A percentile compares a stretch with the other conserved stretches of the same genome.
These are phyloP conservation scores for Nautilus pompilius DNA, from an alignment of 1,140 invertebrate species.

Conservation along the genomic window DNA sequence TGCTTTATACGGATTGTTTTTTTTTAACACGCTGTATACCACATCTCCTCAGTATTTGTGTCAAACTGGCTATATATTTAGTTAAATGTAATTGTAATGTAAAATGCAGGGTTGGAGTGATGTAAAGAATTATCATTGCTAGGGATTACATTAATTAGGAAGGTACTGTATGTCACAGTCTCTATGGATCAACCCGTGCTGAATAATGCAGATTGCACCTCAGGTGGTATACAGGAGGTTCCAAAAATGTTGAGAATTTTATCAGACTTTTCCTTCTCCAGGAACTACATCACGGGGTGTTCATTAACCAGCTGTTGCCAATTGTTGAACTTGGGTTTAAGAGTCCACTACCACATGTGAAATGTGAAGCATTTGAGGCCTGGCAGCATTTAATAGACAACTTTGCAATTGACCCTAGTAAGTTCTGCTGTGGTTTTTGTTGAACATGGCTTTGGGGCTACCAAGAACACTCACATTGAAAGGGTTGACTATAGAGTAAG, in stretches of 20 bases:
- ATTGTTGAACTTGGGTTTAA: conserved; percentile 42
- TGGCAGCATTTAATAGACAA: conserved; percentile 43
- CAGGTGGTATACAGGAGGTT: no score
- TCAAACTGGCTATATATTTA: background rate
- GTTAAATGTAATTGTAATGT: background rate
- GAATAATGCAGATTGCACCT: no score
- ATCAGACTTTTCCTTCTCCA: conserved; percentile 14
- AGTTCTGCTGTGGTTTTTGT: conserved; percentile 6
- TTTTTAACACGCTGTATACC: background rate
- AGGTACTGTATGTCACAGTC: background rate
- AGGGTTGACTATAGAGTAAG: no score
- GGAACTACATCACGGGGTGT: conserved; percentile 35
- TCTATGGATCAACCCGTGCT: no score
- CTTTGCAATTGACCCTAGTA: conserved; percentile 36
- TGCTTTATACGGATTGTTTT: background rate
- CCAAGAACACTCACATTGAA: no score
- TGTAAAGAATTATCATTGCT: background rate
- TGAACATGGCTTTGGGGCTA: no score
- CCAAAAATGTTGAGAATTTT: background rate
- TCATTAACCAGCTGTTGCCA: conserved; percentile 36
- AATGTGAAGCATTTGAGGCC: conserved; percentile 27
- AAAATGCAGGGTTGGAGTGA: background rate
- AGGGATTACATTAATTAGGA: background rate
- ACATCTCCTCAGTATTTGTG: background rate
- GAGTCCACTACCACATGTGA: conserved; percentile 24